A percentile compares a stretch with the other conserved stretches of the same genome.
phyloP scores from a whole-genome alignment of 2,888 invertebrate genomes.

The Calameuta pallipes region DNA sequence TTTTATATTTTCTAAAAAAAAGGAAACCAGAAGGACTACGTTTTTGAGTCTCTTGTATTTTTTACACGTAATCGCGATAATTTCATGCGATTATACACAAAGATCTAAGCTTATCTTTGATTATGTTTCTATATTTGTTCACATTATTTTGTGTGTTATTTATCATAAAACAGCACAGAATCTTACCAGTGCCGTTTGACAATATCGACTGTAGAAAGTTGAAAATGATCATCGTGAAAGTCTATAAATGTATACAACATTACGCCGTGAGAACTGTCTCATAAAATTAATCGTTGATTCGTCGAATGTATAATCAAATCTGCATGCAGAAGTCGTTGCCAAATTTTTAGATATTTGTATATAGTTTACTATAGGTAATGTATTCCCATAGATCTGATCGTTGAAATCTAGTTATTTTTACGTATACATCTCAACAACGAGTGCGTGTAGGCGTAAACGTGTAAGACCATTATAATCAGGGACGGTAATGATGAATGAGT shows the following conservation, averaged over 20 bases:
- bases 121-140: not conserved
- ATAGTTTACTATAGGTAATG: conserved; percentile 13
- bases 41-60: not conserved
- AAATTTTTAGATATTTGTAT: conserved; percentile 35
- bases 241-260: not conserved
- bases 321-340: conserved; percentile 31
- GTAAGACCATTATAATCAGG: not conserved
- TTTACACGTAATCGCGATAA: not conserved
- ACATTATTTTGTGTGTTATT: not conserved
- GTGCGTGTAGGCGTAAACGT: not conserved
- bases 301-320: conserved; percentile 30
- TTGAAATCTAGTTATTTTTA: not conserved
- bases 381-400: conserved; percentile 1
- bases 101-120: not conserved
- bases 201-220: not conserved
- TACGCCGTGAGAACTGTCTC: not conserved
- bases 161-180: not conserved
- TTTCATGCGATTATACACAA: not conserved
- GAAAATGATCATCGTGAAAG: not conserved
- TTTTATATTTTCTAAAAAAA: not conserved
- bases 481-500: not conserved
- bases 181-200: not conserved
- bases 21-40: not conserved
- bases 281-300: conserved; percentile 22
- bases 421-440: not conserved